A percentile compares a stretch with the other conserved stretches of the same genome.
Evolutionary conservation across 1,140 invertebrate species (phyloP).

Genomic region (Anadara kagoshimensis): DNA sequence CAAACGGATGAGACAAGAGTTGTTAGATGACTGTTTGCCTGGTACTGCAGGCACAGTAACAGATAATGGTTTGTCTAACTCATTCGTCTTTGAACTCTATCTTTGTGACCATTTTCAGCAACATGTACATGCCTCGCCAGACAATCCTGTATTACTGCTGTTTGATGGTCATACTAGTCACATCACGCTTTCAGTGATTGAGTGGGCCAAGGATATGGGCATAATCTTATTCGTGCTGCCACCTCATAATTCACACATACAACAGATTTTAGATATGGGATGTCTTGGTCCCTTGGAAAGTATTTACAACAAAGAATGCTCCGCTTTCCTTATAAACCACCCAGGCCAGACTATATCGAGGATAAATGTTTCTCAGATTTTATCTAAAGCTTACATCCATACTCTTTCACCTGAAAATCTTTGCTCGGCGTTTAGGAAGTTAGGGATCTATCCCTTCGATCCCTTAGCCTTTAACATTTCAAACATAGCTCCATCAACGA

Average conservation of each 20-base stretch:
- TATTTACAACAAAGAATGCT: conserved; percentile 26
- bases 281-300: conserved; percentile 31
- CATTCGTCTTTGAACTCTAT: conserved; percentile 30
- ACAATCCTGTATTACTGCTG: conserved; percentile 14
- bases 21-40: conserved; percentile 24
- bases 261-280: conserved; percentile 33
- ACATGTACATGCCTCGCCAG: conserved; percentile 15
- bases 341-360: conserved; percentile 2
- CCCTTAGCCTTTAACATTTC: neutral
- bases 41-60: conserved; percentile 25
- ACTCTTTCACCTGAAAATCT: conserved; percentile 19
- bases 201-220: conserved; percentile 31
- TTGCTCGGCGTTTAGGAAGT: conserved; percentile 11
- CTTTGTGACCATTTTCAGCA: conserved; percentile 30
- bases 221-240: conserved; percentile 38
- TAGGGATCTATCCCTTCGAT: neutral
- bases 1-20: conserved; percentile 58
- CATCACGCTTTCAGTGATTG: conserved; percentile 22
- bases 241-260: conserved; percentile 30
- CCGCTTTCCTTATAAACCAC: conserved; percentile 6
- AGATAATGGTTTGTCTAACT: conserved; percentile 38
- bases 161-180: conserved; percentile 39
- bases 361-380: conserved; percentile 26
- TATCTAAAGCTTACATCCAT: conserved; percentile 13
- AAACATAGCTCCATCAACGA: no score